Base-by-base conservation (phyloP, 2,113 vertebrate species). In the Bungarus multicinctus region DNA sequence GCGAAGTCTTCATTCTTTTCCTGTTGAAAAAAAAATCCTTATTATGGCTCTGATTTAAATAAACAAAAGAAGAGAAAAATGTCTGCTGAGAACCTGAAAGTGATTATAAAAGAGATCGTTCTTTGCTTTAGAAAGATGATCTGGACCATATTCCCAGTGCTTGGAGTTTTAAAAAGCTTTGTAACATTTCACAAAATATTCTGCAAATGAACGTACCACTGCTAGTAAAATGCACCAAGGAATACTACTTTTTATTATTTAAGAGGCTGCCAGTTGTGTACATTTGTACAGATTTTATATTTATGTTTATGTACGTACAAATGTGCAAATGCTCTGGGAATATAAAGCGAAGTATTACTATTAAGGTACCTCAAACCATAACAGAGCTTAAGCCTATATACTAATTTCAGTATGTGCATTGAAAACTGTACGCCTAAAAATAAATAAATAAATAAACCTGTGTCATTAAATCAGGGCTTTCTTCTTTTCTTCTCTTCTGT, bases 141-240 rank as follows among this genome's bases (percentile, higher is more conserved):
- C 23, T n/a, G 23, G 50, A 43, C 25, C 34, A 30, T 57, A 58
- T 85, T 93, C 27, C 23, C 45, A 39, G 2, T 87, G 58, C 93
- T 91, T 87, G 58, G 58, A 91, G 89, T 95, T 53, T 89, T 54
- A 22, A 25, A 34, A 74, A 50, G 90, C 18, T 10, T 50, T 27
- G 95, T 52, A 91, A 94, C 93, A 95, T 94, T 94, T 87, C 58
- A 93, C 64, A 95, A 18, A 92, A 85, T 14, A 30, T 53, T 91
- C 85, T 93, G 47, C n/a, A 95, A 58, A 93, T 88, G 58, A n/a
- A 94, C 85, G 87, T 6, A 74, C 9, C 89, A 94, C 95, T 93
- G 95, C 92, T 95, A 88, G 55, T 85, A 92, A 94, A 93, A 91
- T 93, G 52, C 88, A 58, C 30, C 6, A 25, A 90, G 69, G 34